Conservation (phyloP, 2,797 vertebrate species). For the Gallinago stenura region DNA sequence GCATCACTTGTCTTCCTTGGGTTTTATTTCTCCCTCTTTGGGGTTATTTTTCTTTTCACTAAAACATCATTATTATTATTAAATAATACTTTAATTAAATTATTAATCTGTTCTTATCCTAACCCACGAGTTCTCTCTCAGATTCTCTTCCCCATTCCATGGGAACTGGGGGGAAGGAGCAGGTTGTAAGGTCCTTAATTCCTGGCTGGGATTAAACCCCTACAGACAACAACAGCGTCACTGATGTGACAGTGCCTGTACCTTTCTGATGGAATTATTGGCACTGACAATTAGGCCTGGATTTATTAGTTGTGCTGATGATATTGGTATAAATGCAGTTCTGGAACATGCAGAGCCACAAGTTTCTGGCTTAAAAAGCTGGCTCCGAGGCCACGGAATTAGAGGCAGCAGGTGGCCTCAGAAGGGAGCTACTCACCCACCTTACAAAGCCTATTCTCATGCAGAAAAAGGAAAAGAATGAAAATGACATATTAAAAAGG, state of each 20-base stretch:
- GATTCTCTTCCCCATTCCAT: neutral
- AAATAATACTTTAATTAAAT: neutral
- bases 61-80: neutral
- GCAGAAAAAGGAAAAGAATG: neutral
- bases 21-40: neutral
- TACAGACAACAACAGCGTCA: rapidly evolving
- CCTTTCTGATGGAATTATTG: neutral
- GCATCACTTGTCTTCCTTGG: neutral
- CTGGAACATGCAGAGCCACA: rapidly evolving
- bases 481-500: rapidly evolving
- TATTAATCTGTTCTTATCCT: neutral
- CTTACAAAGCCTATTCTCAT: neutral
- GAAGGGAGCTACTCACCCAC: neutral
- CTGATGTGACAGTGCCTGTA: rapidly evolving
- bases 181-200: neutral
- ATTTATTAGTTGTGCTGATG: neutral
- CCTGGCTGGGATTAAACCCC: neutral
- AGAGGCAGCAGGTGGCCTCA: rapidly evolving
- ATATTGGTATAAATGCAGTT: neutral
- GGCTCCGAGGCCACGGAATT: neutral
- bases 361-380: neutral
- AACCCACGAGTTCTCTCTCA: neutral
- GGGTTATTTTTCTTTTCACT: neutral
- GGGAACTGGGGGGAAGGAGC: neutral
- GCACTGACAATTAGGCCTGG: neutral